Evolutionary conservation across 2,113 vertebrate species (phyloP), one percentile per base, ranked within the genome.

Genomic region (Otis tarda): DNA sequence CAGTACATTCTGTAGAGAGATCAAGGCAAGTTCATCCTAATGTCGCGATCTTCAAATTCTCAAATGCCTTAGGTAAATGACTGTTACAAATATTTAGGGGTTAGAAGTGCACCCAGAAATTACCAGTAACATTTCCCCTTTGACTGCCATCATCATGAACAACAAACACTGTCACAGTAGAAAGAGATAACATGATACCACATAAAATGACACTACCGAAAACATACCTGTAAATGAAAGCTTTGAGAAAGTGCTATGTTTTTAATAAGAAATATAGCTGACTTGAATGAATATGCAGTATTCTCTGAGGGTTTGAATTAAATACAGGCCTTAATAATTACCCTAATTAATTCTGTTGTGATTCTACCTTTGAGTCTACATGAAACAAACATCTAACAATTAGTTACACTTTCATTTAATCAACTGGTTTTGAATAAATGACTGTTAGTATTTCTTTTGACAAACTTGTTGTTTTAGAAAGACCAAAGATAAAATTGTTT

Each of bases 321-420:
- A 97, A 96, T 57, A 89, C 96, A 95, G 95, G 94, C 92, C 85
- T 96, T 97, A 97, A 97, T 97, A 97, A 97, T 97, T 92, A 97
- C 96, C 93, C 94, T 95, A 95, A 97, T 97, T 96, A 97, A 89
- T 94, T 97, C 96, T 97, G 96, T 91, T 97, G 94, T 93, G 96
- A 97, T 97, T 97, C 94, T 90, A 97, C 97, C 97, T 98, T 96
- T 96, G 97, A 96, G 81, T 93, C 95, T 76, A 95, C 92, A 95
- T 94, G 97, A 97, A 95, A 97, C 94, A 97, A 97, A 97, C 86
- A 97, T 83, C 90, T 67, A 96, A 96, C 96, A 95, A 96, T 96
- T 94, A 96, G 95, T 83, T 85, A 90, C 61, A 83, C 76, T 96
- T 96, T 68, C 73, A 94, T 96, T 96, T 95, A 95, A 95, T 94